Percentiles rank a stretch among this genome's conserved stretches.
These are phyloP conservation scores for Chroicocephalus ridibundus DNA, from an alignment of 2,113 vertebrate species.

Conservation along the genomic window DNA sequence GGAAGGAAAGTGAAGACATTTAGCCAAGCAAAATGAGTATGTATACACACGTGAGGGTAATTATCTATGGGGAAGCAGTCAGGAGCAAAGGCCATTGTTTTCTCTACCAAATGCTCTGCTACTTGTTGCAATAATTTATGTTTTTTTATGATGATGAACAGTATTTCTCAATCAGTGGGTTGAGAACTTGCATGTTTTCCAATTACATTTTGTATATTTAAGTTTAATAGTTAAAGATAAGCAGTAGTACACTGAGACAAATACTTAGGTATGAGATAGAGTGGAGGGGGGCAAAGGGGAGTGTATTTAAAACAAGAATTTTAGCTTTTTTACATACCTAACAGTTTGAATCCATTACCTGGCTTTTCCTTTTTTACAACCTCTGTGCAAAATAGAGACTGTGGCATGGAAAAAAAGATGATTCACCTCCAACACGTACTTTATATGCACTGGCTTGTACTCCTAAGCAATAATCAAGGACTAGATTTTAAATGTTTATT, in stretches of 20 bases:
- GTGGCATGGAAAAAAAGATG: background rate
- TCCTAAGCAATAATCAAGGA: background rate
- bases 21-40: background rate
- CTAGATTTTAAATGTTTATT: background rate
- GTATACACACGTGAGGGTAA: background rate
- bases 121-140: background rate
- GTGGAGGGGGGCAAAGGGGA: background rate
- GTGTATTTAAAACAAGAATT: background rate
- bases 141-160: background rate
- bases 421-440: background rate
- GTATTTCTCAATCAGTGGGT: constrained; percentile 14
- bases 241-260: background rate
- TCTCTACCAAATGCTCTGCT: background rate
- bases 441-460: background rate
- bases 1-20: background rate
- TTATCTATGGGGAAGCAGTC: background rate
- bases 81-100: background rate
- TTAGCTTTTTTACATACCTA: background rate
- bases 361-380: background rate
- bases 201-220: background rate
- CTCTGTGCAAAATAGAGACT: background rate
- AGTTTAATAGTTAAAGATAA: constrained; percentile 1
- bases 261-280: background rate
- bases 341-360: background rate
- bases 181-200: constrained; percentile 16